Evolutionary conservation across 2,797 vertebrate species (phyloP).

Genomic region (Nannoperca australis): DNA sequence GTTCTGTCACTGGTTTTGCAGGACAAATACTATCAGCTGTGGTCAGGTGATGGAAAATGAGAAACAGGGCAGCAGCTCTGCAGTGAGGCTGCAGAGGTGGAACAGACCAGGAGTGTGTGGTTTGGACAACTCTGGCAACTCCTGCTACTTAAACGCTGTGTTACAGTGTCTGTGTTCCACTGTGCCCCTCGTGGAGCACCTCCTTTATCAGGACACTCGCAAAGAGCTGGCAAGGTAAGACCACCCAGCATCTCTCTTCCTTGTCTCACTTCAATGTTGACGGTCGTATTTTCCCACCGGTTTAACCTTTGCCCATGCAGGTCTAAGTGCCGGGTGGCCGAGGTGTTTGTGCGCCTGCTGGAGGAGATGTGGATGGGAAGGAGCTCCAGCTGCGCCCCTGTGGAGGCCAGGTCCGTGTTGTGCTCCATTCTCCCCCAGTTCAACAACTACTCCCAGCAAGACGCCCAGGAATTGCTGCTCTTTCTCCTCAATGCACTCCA

Average conservation of each 20-base stretch:
- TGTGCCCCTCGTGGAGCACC: constrained; percentile 85
- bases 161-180: constrained; percentile 89
- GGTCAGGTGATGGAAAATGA: constrained; percentile 37
- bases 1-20: constrained; percentile 20
- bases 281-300: neutral
- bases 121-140: constrained; percentile 89
- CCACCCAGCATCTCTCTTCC: neutral
- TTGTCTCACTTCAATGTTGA: neutral
- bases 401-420: constrained; percentile 80
- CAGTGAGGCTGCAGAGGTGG: constrained; percentile 19
- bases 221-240: constrained; percentile 83
- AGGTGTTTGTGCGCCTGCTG: constrained; percentile 85
- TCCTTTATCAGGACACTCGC: constrained; percentile 83
- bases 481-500: constrained; percentile 89
- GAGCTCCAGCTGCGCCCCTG: constrained; percentile 80
- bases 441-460: constrained; percentile 86
- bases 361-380: constrained; percentile 88
- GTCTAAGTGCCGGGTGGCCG: constrained; percentile 77
- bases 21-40: constrained; percentile 12
- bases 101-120: constrained; percentile 85
- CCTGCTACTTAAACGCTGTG: constrained; percentile 90
- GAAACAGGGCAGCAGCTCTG: constrained; percentile 22
- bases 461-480: constrained; percentile 91
- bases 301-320: constrained; percentile 38
- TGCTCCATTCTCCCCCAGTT: constrained; percentile 84